Evolutionary conservation across 2,797 vertebrate species (phyloP).

Genomic region (Graptemys geographica): DNA sequence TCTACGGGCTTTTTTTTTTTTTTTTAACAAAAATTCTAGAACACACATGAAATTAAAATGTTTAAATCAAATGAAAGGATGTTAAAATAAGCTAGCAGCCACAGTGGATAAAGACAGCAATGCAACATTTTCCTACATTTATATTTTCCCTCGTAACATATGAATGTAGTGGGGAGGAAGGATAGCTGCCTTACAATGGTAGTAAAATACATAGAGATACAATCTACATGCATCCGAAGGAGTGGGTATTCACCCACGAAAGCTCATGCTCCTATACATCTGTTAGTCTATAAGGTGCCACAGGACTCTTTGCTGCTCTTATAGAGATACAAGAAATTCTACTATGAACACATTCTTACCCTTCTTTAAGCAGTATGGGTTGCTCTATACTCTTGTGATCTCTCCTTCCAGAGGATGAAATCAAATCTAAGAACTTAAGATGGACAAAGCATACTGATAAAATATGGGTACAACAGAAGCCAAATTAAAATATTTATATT

Average conservation of each 20-base stretch:
- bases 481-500: neutral
- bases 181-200: neutral
- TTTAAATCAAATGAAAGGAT: slow-evolving; percentile 20
- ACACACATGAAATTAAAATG: neutral
- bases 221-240: neutral
- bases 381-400: slow-evolving; percentile 98
- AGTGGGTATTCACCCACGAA: no score
- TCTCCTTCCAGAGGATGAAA: slow-evolving; percentile 97
- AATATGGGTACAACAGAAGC: neutral
- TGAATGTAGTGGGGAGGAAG: neutral
- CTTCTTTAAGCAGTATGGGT: slow-evolving; percentile 97
- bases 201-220: neutral
- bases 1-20: neutral
- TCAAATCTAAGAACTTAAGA: slow-evolving; percentile 94
- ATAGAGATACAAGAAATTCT: neutral
- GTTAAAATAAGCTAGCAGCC: slow-evolving; percentile 35
- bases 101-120: neutral
- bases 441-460: slow-evolving; percentile 11
- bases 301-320: no score
- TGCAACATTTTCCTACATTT: neutral
- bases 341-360: slow-evolving; percentile 84
- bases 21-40: slow-evolving; percentile 19
- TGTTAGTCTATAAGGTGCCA: no score
- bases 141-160: neutral
- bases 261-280: no score